A percentile compares a stretch with the other conserved stretches of the same genome.
Evolutionary conservation across 2,797 vertebrate species (phyloP).

Genomic region (Myoxocephalus aenaeus): DNA sequence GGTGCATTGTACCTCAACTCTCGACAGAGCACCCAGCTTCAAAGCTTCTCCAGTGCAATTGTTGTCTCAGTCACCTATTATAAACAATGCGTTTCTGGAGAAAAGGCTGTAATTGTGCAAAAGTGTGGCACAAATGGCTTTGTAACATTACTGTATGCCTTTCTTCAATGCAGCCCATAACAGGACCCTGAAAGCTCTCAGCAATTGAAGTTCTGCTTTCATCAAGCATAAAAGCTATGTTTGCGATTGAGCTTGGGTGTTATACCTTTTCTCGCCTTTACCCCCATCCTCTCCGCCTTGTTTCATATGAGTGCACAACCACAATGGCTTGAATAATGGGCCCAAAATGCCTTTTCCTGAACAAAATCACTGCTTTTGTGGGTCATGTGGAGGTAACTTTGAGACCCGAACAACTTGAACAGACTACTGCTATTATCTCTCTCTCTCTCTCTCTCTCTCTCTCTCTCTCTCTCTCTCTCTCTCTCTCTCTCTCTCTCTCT

Average conservation of each 20-base stretch:
- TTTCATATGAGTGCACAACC: constrained; percentile 78
- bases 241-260: constrained; percentile 80
- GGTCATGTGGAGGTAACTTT: constrained; percentile 71
- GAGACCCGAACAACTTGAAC: constrained; percentile 67
- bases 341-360: constrained; percentile 76
- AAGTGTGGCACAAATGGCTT: constrained; percentile 83
- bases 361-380: constrained; percentile 76
- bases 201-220: constrained; percentile 84
- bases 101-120: constrained; percentile 83
- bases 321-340: constrained; percentile 78
- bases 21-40: constrained; percentile 69
- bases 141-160: constrained; percentile 82
- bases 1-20: constrained; percentile 66
- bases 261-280: constrained; percentile 75
- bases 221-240: constrained; percentile 82
- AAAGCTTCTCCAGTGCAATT: constrained; percentile 79
- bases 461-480: constrained; percentile 22
- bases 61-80: constrained; percentile 83
- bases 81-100: constrained; percentile 82
- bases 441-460: constrained; percentile 9
- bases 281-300: constrained; percentile 67
- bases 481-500: constrained; percentile 41
- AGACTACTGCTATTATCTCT: constrained; percentile 68
- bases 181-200: constrained; percentile 78
- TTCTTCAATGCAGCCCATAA: constrained; percentile 76